phyloP scores from a whole-genome alignment of 2,797 vertebrate genomes.

The Forpus xanthops region DNA sequence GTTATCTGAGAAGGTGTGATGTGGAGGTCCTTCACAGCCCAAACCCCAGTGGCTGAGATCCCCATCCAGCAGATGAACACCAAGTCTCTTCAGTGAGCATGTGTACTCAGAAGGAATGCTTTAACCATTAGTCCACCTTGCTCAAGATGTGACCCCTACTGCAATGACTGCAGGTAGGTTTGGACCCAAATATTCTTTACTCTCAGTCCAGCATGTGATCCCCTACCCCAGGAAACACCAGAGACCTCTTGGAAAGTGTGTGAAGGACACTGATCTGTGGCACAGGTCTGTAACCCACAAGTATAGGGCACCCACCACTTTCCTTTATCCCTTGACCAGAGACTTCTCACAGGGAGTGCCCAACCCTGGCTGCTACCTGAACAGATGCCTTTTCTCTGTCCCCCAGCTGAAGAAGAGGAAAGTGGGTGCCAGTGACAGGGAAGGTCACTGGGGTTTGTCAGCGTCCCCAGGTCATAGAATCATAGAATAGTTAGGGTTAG shows the following conservation, averaged over 20 bases:
- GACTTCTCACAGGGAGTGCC: background rate
- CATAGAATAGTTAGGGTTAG: too few species aligned
- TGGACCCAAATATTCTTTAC: background rate
- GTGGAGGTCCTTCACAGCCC: background rate
- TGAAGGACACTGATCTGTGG: background rate
- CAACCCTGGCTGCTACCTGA: background rate
- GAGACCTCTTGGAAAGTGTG: background rate
- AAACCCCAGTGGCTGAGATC: background rate
- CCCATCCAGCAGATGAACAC: background rate
- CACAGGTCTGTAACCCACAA: background rate
- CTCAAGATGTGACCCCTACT: background rate
- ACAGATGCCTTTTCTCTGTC: background rate
- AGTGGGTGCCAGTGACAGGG: background rate
- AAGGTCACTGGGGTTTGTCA: background rate
- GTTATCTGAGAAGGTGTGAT: background rate
- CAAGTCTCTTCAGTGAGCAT: background rate
- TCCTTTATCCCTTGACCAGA: background rate
- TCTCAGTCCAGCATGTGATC: background rate
- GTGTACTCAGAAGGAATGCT: background rate
- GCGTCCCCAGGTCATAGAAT: background rate
- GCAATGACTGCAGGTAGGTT: background rate
- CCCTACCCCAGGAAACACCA: background rate
- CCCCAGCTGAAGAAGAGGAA: background rate
- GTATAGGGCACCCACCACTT: background rate
- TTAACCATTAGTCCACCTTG: background rate